phyloP scores from a whole-genome alignment of 1,140 invertebrate genomes.

The Papilio dardanus region DNA sequence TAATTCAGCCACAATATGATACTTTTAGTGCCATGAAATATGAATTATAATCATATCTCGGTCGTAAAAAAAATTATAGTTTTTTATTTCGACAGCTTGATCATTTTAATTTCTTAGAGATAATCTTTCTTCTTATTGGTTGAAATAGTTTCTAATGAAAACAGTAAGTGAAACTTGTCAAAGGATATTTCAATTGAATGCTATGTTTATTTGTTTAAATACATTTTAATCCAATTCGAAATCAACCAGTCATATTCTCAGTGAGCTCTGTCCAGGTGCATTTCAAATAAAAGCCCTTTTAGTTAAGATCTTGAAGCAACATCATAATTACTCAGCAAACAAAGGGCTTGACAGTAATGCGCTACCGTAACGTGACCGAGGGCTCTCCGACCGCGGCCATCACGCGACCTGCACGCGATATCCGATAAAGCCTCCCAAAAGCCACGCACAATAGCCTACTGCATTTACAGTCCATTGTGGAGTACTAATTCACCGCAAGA shows the following conservation, averaged over 20 bases:
- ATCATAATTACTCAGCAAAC: conserved; percentile 28
- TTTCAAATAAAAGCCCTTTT: background rate
- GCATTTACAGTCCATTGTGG: conserved; percentile 67
- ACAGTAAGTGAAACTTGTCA: background rate
- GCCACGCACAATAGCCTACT: conserved; percentile 54
- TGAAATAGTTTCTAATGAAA: background rate
- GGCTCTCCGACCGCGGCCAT: conserved; percentile 35
- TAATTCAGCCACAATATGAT: conserved; percentile 40
- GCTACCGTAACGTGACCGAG: conserved; percentile 23
- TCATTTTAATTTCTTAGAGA: background rate
- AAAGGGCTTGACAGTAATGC: conserved; percentile 34
- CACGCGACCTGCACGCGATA: conserved; percentile 51
- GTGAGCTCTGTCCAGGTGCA: background rate
- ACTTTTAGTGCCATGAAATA: conserved; percentile 41
- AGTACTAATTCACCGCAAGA: conserved; percentile 47
- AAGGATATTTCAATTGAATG: background rate
- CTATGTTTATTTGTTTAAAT: background rate
- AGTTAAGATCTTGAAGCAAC: conserved; percentile 33
- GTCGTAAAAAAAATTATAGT: conserved; percentile 34
- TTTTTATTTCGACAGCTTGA: conserved; percentile 18
- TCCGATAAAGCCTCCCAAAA: conserved; percentile 52
- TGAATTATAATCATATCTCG: conserved; percentile 45
- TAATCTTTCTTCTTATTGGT: background rate
- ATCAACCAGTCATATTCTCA: background rate
- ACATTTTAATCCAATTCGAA: background rate